A percentile compares a stretch with the other conserved stretches of the same genome.
phyloP scores from a whole-genome alignment of 2,888 invertebrate species.

The Latheticus oryzae region DNA sequence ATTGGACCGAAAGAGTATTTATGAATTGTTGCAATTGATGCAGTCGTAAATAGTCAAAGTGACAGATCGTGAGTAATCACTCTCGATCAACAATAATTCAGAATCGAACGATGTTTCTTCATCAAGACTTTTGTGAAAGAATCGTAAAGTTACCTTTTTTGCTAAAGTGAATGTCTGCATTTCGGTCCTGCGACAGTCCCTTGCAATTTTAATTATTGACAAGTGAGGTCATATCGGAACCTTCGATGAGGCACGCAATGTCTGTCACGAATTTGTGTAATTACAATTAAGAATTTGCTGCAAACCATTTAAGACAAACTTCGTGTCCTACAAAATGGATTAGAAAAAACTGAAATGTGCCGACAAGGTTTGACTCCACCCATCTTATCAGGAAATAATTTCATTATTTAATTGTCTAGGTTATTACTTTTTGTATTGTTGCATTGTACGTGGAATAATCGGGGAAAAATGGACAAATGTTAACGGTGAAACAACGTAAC shows the following conservation, averaged over 20 bases:
- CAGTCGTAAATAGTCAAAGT: too few species aligned
- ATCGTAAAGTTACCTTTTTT: not conserved
- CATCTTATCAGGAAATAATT: constrained; percentile 43
- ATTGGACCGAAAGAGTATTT: constrained; percentile 23
- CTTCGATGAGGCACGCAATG: constrained; percentile 39
- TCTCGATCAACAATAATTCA: too few species aligned
- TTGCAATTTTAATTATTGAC: constrained; percentile 34
- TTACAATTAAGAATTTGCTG: constrained; percentile 37
- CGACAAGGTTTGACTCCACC: constrained; percentile 43
- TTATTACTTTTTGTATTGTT: constrained; percentile 39
- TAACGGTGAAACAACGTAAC: constrained; percentile 44
- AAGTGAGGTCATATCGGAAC: constrained; percentile 35
- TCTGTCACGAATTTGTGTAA: constrained; percentile 40
- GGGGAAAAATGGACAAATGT: constrained; percentile 31
- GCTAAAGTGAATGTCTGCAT: constrained; percentile 19
- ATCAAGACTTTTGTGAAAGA: not conserved
- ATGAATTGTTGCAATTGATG: not conserved
- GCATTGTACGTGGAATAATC: constrained; percentile 16
- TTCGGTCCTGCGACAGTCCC: constrained; percentile 13
- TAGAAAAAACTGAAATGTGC: constrained; percentile 14
- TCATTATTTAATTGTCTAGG: constrained; percentile 41
- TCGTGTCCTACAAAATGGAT: constrained; percentile 40
- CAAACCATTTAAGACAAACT: constrained; percentile 37
- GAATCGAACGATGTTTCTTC: too few species aligned
- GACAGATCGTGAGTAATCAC: too few species aligned